phyloP scores from a whole-genome alignment of 2,888 invertebrate species.

The Netelia inedita region DNA sequence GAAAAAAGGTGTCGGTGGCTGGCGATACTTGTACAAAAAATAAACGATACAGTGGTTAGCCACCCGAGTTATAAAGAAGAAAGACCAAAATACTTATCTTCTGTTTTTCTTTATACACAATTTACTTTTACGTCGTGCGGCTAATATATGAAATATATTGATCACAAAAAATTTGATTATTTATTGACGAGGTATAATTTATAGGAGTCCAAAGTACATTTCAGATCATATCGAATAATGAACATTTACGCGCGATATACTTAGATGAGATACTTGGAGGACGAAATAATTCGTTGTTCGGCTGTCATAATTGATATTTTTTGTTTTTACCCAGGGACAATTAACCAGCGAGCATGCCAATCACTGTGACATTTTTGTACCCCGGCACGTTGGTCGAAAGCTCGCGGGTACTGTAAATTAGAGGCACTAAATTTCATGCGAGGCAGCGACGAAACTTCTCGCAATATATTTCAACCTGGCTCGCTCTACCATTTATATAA shows the following conservation, averaged over 20 bases:
- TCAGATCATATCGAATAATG: too few relatives aligned
- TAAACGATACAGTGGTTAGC: slow-evolving; percentile 17
- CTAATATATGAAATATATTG: too few relatives aligned
- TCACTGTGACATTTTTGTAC: slow-evolving; percentile 37
- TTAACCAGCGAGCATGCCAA: slow-evolving; percentile 5
- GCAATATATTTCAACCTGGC: slow-evolving; percentile 60
- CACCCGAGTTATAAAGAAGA: neutral
- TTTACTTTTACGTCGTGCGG: neutral
- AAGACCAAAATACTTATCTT: neutral
- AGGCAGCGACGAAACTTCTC: slow-evolving; percentile 58
- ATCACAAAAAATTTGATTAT: too few relatives aligned
- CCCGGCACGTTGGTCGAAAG: slow-evolving; percentile 22
- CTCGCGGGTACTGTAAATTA: slow-evolving; percentile 70
- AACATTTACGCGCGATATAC: too few relatives aligned
- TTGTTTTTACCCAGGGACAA: too few relatives aligned
- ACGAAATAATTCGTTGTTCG: too few relatives aligned
- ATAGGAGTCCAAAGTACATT: too few relatives aligned
- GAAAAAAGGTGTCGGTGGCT: neutral
- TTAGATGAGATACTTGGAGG: too few relatives aligned
- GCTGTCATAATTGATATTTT: too few relatives aligned
- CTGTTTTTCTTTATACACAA: neutral
- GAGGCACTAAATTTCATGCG: slow-evolving; percentile 66
- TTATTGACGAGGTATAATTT: too few relatives aligned
- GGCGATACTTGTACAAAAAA: neutral
- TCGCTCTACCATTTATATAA: slow-evolving; percentile 44